Percentiles rank a stretch among this genome's conserved stretches.
Evolutionary conservation across 2,888 invertebrate genomes (phyloP).

Genomic region (Drosophila phalerata): DNA sequence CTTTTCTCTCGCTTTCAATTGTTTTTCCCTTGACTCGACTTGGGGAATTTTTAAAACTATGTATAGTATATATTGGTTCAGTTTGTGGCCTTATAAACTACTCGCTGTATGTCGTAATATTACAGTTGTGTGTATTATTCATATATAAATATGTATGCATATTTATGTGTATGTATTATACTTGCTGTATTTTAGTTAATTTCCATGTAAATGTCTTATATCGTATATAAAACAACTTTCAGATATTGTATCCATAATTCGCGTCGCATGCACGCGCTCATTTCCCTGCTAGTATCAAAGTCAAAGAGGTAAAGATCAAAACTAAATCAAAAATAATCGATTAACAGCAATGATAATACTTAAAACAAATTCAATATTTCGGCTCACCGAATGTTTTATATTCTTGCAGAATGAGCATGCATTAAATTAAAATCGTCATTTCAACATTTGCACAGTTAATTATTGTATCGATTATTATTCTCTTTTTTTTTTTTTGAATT

Average conservation of each 20-base stretch:
- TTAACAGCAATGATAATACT: not conserved
- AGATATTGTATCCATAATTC: constrained; percentile 44
- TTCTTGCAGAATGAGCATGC: constrained; percentile 32
- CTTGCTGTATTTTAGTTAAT: constrained; percentile 11
- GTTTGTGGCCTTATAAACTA: not conserved
- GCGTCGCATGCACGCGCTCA: constrained; percentile 39
- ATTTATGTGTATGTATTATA: constrained; percentile 15
- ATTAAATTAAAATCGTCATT: not conserved
- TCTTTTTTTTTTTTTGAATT: not conserved
- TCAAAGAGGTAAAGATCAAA: constrained; percentile 51
- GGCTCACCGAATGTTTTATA: constrained; percentile 39
- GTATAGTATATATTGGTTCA: not conserved
- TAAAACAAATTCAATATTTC: constrained; percentile 1
- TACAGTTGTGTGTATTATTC: not conserved
- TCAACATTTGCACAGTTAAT: not conserved
- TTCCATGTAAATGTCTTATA: constrained; percentile 18
- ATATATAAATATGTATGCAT: not conserved
- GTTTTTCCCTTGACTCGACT: too few relatives aligned
- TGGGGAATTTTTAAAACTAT: not conserved
- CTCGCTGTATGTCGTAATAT: not conserved
- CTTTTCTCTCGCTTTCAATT: not conserved
- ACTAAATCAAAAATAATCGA: constrained; percentile 12
- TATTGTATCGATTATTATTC: not conserved
- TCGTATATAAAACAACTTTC: constrained; percentile 46
- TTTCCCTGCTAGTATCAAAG: constrained; percentile 47